Conservation (phyloP, 1,140 invertebrate genomes). For the Micrasema longulum region DNA sequence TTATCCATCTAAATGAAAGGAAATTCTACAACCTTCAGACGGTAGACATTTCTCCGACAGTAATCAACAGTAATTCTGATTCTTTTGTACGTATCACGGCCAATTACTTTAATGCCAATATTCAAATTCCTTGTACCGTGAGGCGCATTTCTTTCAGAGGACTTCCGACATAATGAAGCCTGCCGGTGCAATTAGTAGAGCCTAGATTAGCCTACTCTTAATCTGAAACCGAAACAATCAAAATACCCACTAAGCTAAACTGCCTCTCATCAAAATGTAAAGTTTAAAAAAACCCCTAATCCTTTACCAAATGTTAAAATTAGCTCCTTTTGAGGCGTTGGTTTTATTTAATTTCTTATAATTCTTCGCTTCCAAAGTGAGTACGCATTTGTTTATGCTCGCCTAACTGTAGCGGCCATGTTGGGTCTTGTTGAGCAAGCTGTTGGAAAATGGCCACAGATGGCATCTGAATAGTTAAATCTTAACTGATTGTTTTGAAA, state of each 20-base stretch:
- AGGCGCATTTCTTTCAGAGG: conserved; percentile 43
- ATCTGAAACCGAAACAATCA: conserved; percentile 9
- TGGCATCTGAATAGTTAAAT: conserved; percentile 34
- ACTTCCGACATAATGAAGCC: conserved; percentile 41
- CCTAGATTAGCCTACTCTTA: conserved; percentile 24
- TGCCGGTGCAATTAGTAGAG: conserved; percentile 37
- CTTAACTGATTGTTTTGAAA: conserved; percentile 14
- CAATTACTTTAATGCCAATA: conserved; percentile 40
- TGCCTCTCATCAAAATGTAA: background rate
- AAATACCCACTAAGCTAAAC: background rate
- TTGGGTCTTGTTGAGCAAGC: conserved; percentile 38
- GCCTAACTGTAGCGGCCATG: conserved; percentile 29
- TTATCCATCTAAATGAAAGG: background rate
- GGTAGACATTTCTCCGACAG: conserved; percentile 25
- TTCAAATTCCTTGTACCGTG: conserved; percentile 19
- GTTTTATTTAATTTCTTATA: background rate
- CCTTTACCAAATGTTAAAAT: too few relatives aligned
- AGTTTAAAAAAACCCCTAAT: background rate
- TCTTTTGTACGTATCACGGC: conserved; percentile 30
- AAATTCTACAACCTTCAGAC: conserved; percentile 6
- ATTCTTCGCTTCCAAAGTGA: background rate
- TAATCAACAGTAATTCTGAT: conserved; percentile 28
- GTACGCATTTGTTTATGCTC: conserved; percentile 30
- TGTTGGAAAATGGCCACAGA: conserved; percentile 37
- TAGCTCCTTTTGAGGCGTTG: background rate